Percentiles rank a stretch among this genome's conserved stretches.
These are phyloP conservation scores for Tinea semifulvella DNA, from an alignment of 2,888 invertebrate species.

Conservation along the genomic window DNA sequence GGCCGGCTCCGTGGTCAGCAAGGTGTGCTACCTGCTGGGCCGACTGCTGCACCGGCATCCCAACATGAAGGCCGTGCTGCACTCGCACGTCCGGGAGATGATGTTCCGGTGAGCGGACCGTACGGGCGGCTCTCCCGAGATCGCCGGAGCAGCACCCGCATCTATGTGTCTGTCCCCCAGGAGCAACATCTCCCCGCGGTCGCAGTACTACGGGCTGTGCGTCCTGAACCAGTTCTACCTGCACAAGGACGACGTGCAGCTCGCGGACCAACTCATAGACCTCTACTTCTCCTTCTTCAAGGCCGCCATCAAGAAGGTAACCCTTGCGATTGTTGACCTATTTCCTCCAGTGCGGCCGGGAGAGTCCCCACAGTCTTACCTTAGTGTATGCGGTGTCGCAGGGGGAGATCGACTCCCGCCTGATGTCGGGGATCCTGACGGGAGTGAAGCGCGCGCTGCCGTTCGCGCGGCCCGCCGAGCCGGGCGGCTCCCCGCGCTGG, in stretches of 20 bases:
- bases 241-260: too few relatives aligned
- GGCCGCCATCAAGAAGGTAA: conserved; percentile 82
- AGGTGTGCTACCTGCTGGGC: conserved; percentile 85
- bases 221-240: too few relatives aligned
- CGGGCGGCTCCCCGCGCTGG: conserved; percentile 91
- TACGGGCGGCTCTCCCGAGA: not conserved
- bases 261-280: conserved; percentile 83
- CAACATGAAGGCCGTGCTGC: conserved; percentile 89
- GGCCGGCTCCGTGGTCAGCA: conserved; percentile 84
- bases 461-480: conserved; percentile 76
- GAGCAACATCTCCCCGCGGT: conserved; percentile 82
- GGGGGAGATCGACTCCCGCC: conserved; percentile 79
- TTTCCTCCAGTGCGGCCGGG: not conserved
- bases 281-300: conserved; percentile 97
- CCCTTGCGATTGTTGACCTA: too few relatives aligned
- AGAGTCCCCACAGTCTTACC: too few relatives aligned
- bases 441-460: conserved; percentile 87
- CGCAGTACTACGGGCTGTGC: conserved; percentile 95
- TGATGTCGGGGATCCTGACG: conserved; percentile 80
- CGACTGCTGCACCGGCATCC: conserved; percentile 86
- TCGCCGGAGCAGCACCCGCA: too few relatives aligned
- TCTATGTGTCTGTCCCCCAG: too few relatives aligned
- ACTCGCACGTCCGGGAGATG: conserved; percentile 89
- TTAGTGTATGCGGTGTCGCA: too few relatives aligned
- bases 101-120: conserved; percentile 70